Conservation (phyloP, 2,113 vertebrate genomes). For the Choloepus hoffmanni region DNA sequence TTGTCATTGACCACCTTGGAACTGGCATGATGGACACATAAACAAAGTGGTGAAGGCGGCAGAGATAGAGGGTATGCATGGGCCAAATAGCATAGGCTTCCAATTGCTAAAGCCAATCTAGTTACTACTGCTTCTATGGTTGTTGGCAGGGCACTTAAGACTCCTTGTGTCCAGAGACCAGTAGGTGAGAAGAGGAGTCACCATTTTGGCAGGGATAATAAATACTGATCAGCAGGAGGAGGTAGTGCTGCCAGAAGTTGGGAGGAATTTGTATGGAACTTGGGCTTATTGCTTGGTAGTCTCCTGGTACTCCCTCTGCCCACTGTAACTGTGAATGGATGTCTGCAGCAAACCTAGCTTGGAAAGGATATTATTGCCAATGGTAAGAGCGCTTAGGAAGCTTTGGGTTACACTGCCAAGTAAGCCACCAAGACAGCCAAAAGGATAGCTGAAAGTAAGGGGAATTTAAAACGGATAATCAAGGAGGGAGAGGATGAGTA, state of each 20-base stretch:
- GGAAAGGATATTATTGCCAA: not conserved
- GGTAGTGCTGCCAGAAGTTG: not conserved
- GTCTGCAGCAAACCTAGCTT: not conserved
- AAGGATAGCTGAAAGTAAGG: not conserved
- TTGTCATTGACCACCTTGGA: not conserved
- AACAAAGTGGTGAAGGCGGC: not conserved
- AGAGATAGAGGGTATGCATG: not conserved
- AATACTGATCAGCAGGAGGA: not conserved
- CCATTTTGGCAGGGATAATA: not conserved
- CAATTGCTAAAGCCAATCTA: not conserved
- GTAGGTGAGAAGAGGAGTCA: not conserved
- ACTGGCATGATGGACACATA: not conserved
- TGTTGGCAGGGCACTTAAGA: not conserved
- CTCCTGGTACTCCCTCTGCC: not conserved
- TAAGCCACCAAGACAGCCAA: not conserved
- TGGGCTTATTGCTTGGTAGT: not conserved
- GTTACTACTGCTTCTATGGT: conserved; percentile 21
- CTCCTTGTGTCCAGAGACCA: not conserved
- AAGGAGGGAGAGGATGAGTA: not conserved
- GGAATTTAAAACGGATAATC: not conserved
- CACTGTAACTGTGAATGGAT: not conserved
- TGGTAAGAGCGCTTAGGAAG: not conserved
- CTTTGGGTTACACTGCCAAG: not conserved
- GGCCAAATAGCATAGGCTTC: not conserved
- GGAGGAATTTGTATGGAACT: not conserved